A percentile compares a stretch with the other conserved stretches of the same genome.
These are phyloP conservation scores for Enteromius paludinosus DNA, from an alignment of 2,797 vertebrate genomes.

Conservation along the genomic window DNA sequence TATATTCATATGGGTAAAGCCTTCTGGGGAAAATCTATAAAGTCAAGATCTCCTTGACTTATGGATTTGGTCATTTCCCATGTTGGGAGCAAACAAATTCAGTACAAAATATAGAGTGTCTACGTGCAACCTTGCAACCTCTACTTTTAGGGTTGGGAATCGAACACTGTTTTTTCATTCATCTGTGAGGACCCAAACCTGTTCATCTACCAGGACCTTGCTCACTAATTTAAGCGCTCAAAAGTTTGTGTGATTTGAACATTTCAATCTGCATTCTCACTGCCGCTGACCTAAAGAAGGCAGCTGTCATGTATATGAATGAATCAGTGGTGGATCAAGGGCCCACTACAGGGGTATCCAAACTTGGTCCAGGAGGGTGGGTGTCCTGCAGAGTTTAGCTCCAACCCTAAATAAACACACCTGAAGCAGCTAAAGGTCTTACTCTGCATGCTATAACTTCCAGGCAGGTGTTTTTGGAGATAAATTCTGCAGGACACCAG, in stretches of 20 bases:
- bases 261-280: no score
- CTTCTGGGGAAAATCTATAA: neutral
- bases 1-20: slow-evolving; percentile 31
- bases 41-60: slow-evolving; percentile 9
- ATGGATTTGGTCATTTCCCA: neutral
- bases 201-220: neutral
- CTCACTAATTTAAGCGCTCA: neutral
- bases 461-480: neutral
- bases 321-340: neutral
- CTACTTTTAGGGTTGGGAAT: neutral
- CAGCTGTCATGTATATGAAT: no score
- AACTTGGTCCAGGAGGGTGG: neutral
- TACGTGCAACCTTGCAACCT: neutral
- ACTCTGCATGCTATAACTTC: neutral
- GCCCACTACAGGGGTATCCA: neutral
- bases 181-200: neutral
- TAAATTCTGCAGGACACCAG: neutral
- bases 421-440: neutral
- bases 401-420: neutral
- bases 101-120: neutral
- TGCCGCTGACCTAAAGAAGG: no score
- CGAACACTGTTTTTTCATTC: neutral
- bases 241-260: neutral
- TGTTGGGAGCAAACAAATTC: neutral
- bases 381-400: neutral